A percentile compares a stretch with the other conserved stretches of the same genome.
Evolutionary conservation across 2,888 invertebrate species (phyloP).

Genomic region (Caenorhabditis imperialis): DNA sequence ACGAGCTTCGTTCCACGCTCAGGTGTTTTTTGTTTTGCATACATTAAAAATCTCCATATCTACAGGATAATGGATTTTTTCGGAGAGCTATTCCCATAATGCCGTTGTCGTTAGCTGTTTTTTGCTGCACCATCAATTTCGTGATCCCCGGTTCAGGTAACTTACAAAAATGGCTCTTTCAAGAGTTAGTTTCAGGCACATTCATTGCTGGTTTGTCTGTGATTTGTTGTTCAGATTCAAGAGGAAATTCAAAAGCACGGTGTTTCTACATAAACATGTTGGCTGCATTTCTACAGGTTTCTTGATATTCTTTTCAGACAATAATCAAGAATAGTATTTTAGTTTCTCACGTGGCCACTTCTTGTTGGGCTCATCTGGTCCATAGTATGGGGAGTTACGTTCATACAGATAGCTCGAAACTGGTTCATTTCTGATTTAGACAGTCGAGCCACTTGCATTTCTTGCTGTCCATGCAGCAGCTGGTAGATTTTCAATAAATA

Average conservation of each 20-base stretch:
- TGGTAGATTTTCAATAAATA: too few relatives aligned
- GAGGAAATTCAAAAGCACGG: constrained; percentile 67
- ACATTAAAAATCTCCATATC: constrained; percentile 1
- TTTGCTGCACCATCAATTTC: constrained; percentile 78
- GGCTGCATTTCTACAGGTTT: constrained; percentile 77
- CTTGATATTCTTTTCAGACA: constrained; percentile 11
- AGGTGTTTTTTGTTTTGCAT: constrained; percentile 3
- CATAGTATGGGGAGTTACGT: constrained; percentile 80
- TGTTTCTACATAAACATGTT: constrained; percentile 79
- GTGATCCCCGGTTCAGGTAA: constrained; percentile 78
- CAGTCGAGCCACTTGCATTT: constrained; percentile 58
- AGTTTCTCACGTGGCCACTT: constrained; percentile 80
- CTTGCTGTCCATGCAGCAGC: constrained; percentile 64
- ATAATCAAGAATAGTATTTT: too few relatives aligned
- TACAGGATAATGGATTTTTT: constrained; percentile 80
- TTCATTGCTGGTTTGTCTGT: constrained; percentile 62
- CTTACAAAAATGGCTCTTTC: constrained; percentile 45
- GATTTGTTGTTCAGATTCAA: constrained; percentile 55
- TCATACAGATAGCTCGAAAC: constrained; percentile 80
- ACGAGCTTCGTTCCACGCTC: constrained; percentile 38
- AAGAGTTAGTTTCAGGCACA: constrained; percentile 53
- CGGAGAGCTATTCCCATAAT: constrained; percentile 80
- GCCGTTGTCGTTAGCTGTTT: constrained; percentile 79
- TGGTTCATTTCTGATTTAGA: constrained; percentile 70
- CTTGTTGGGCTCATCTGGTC: constrained; percentile 81